Conservation (phyloP, 1,140 invertebrate species). For the Eueides isabella region DNA sequence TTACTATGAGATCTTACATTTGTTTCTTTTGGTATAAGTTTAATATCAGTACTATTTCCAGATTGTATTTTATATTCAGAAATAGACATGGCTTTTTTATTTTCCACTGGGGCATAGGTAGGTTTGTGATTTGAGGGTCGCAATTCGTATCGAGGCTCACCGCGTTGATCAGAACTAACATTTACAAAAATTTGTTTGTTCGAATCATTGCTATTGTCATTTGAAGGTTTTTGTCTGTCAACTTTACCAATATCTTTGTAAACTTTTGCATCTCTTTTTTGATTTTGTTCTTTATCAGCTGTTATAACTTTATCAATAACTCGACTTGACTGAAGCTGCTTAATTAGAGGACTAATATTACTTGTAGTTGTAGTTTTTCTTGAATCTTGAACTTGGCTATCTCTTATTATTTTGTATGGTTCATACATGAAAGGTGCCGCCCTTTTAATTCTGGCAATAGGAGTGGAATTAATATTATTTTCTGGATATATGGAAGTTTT, state of each 20-base stretch:
- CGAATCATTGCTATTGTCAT: constrained; percentile 40
- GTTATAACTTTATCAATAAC: constrained; percentile 62
- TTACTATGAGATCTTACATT: constrained; percentile 18
- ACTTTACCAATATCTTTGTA: constrained; percentile 74
- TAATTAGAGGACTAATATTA: constrained; percentile 77
- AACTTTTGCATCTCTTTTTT: constrained; percentile 55
- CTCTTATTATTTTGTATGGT: constrained; percentile 78
- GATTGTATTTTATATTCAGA: constrained; percentile 61
- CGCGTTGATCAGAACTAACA: constrained; percentile 60
- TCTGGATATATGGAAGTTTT: constrained; percentile 41
- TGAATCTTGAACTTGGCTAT: constrained; percentile 64
- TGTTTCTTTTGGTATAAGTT: constrained; percentile 25
- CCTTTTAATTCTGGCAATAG: constrained; percentile 57
- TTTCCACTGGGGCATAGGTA: constrained; percentile 65
- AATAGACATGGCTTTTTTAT: constrained; percentile 62
- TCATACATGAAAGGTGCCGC: constrained; percentile 74
- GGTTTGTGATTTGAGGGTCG: constrained; percentile 65
- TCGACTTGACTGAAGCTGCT: constrained; percentile 68
- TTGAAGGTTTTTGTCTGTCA: constrained; percentile 53
- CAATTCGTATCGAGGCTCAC: constrained; percentile 73
- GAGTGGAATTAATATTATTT: constrained; percentile 34
- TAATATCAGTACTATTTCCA: constrained; percentile 34
- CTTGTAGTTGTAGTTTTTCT: constrained; percentile 68
- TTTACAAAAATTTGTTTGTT: constrained; percentile 56
- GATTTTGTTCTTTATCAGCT: constrained; percentile 54